Evolutionary conservation across 2,797 vertebrate genomes (phyloP).

Genomic region (Cossypha polioptera): DNA sequence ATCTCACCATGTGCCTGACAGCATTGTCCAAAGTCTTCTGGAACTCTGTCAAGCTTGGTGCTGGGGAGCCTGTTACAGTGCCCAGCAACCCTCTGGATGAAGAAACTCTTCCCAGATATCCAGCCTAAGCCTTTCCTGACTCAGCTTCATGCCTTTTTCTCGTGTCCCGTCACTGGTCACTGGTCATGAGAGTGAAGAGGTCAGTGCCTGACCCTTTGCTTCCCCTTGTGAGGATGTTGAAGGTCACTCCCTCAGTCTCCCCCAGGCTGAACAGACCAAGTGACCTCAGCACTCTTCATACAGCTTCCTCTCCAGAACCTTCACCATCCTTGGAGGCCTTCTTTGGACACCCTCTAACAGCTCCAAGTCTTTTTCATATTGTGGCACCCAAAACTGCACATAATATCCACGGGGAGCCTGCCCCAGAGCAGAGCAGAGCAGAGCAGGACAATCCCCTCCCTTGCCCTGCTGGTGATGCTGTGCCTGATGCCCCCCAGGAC

Average conservation of each 20-base stretch:
- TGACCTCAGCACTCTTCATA: not conserved
- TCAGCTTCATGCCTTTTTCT: not conserved
- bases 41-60: not conserved
- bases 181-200: rapidly evolving
- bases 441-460: rapidly evolving
- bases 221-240: not conserved
- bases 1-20: not conserved
- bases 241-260: not conserved
- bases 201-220: not conserved
- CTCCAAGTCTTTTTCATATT: not conserved
- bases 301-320: rapidly evolving
- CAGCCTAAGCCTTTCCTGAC: not conserved
- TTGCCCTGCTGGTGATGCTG: rapidly evolving
- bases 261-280: not conserved
- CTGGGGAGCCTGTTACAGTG: not conserved
- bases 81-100: not conserved
- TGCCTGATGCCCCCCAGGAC: not conserved
- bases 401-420: rapidly evolving
- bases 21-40: not conserved
- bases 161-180: not conserved
- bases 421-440: rapidly evolving
- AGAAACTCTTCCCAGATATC: not conserved
- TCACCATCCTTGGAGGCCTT: not conserved
- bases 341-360: not conserved
- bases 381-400: not conserved